Evolutionary conservation across 1,140 invertebrate species (phyloP), one percentile per base, ranked within the genome.

Genomic region (Pseudomyrmex gracilis): DNA sequence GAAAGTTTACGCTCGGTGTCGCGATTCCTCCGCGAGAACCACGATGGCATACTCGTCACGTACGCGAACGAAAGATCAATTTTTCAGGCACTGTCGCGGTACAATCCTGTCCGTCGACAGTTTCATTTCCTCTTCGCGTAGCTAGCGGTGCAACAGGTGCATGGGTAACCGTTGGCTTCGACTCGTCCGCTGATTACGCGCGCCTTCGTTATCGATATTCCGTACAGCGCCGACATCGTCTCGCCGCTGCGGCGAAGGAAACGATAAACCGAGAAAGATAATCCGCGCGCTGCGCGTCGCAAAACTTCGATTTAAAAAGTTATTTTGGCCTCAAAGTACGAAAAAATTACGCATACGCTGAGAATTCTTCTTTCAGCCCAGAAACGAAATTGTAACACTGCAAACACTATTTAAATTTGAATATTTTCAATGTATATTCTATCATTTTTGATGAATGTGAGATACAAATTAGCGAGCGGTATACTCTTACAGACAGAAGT

Each of bases 131-230:
- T 73, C 70, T 86, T 86, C 77, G 83, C 83, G 51, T 80, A 66
- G 51, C 63, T 66, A 66, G 70, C 83, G 83, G 83, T 88, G 85
- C 89, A 87, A 88, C 86, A 88, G 89, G 87, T 88, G 88, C 73
- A 89, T 43, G 68, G 61, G 45, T 74, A 61, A 55, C 55, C 77
- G 57, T 74, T 66, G 80, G 22, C 73, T 55, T 64, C 58, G 57
- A 47, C 73, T 84, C 70, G 64, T 55, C 73, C 82, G 60, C 55
- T 73, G 82, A 86, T 86, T 77, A 84, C 82, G 71, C 71, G 61
- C 70, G 58, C 71, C 82, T 83, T 83, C 71, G 71, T 83, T 84
- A 84, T 82, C 83, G 60, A 73, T 70, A 70, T 82, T 83, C 57
- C 22, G 57, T 22, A 68, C 74, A 47, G 47, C 74, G 22, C 51